These are phyloP conservation scores for Papilio helenus DNA, from an alignment of 1,140 invertebrate species.

Conservation along the genomic window DNA sequence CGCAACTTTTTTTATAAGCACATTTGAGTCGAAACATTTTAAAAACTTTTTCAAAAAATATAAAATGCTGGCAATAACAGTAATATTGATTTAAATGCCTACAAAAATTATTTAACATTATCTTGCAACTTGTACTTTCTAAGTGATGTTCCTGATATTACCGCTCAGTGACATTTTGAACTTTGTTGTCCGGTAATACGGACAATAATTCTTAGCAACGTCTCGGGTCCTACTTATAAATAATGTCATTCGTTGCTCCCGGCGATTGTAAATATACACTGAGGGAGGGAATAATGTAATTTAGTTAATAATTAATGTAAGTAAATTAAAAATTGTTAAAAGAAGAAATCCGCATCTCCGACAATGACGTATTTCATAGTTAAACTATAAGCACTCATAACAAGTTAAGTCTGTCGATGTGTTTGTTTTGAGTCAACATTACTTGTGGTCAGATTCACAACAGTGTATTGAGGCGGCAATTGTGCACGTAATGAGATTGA, in stretches of 20 bases:
- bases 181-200: not conserved
- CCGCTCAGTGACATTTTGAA: not conserved
- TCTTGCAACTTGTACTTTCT: not conserved
- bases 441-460: too few relatives aligned
- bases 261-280: constrained; percentile 53
- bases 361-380: not conserved
- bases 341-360: not conserved
- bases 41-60: not conserved
- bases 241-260: constrained; percentile 45
- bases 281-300: constrained; percentile 29
- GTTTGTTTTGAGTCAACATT: not conserved
- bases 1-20: not conserved
- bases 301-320: not conserved
- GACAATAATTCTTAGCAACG: constrained; percentile 1
- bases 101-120: not conserved
- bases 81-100: not conserved
- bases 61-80: not conserved
- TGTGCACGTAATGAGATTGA: not conserved
- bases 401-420: not conserved
- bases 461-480: too few relatives aligned
- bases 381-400: not conserved
- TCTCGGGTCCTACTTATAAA: constrained; percentile 24
- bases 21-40: not conserved
- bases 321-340: not conserved
- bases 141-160: not conserved